Conservation (phyloP, 2,797 vertebrate species). For the Natrix natrix region DNA sequence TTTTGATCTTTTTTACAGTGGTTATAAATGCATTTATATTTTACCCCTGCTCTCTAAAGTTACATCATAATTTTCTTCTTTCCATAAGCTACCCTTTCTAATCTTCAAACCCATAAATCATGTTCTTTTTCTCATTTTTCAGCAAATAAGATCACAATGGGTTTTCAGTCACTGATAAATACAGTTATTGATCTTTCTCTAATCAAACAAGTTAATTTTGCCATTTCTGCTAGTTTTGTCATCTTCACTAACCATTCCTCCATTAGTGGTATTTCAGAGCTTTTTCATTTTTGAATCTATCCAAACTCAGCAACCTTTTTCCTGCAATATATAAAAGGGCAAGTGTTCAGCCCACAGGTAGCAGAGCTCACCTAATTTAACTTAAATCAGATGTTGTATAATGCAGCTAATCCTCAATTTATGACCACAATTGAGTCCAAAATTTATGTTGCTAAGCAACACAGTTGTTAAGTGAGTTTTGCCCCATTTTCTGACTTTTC, state of each 20-base stretch:
- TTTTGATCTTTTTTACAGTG: background rate
- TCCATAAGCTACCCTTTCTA: background rate
- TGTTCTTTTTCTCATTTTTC: background rate
- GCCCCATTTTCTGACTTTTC: background rate
- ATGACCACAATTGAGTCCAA: background rate
- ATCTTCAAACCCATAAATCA: background rate
- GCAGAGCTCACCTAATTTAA: background rate
- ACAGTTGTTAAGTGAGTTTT: background rate
- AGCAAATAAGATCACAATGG: background rate
- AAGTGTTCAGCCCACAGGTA: background rate
- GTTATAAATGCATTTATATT: background rate
- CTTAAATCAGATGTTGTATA: background rate
- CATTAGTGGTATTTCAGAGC: background rate
- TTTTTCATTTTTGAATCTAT: background rate
- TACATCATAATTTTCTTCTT: background rate
- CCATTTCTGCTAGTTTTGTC: background rate
- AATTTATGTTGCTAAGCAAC: background rate
- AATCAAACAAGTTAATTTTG: background rate
- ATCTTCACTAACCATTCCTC: background rate
- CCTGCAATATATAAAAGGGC: background rate
- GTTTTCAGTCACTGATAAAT: background rate
- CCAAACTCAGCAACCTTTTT: background rate
- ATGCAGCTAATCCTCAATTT: background rate
- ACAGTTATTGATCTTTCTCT: background rate
- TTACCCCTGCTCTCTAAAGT: background rate